Evolutionary conservation across 2,888 invertebrate species (phyloP), one percentile per base, ranked within the genome.

Genomic region (Euproctis similis): DNA sequence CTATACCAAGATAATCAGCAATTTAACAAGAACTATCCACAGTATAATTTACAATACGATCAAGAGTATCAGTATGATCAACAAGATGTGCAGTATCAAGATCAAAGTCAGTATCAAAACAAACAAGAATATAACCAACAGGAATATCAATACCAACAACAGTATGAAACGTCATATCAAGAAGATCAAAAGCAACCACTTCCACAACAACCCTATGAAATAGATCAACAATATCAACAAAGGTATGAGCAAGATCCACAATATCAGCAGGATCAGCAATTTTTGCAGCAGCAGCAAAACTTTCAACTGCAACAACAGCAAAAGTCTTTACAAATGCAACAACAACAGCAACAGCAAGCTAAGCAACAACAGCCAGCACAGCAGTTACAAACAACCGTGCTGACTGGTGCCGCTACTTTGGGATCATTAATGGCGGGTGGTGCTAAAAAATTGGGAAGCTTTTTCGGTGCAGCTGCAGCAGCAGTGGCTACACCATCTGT

Each of bases 361-460:
- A 72, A 75, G 36, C 65, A 71, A 40, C 70, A 75, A 38, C 65
- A 71, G 41, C 70, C 80, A 16, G 52, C 73, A 2, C 78, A 80
- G 36, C 81, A 82, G 48, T 41, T 84, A 25, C 82, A 84, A 53
- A 57, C 78, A 1, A 71, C 70, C 36, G 71, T 84, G 8, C 41
- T 84, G 29, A 85, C 78, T 14, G 84, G 84, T 31, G 84, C 81
- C 19, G 82, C 84, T 28, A 81, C 81, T 2, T 61, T 85, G 43
- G 85, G 84, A n/a, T 80, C 77, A 4, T 59, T 85, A 17, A 77
- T 85, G 75, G 78, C 82, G 2, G 85, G 84, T 31, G 82, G 85
- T 36, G 85, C 85, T 8, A 84, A 85, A 39, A 85, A 75, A 45
- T 58, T 86, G 8, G 85, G 85, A 8, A 85, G 78, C 42, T 70